phyloP scores from a whole-genome alignment of 2,113 vertebrate species.

The Colistium nudipinnis region DNA sequence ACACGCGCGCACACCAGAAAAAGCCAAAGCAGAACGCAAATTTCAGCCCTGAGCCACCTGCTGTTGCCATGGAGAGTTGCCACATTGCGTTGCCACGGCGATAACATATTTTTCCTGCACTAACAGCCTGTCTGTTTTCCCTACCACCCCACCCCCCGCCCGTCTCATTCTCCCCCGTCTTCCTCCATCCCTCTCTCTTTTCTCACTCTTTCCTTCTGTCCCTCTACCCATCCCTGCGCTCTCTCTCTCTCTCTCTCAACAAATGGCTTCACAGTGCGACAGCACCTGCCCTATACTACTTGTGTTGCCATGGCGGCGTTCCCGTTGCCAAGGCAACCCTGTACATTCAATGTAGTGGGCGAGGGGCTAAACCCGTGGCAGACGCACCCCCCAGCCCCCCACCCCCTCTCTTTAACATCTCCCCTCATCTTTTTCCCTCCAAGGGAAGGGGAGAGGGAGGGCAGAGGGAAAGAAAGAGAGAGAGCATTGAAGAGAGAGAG shows the following conservation, averaged over 20 bases:
- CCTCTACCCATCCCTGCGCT: conserved; percentile 13
- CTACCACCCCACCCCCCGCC: conserved; percentile 42
- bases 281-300: conserved; percentile 81
- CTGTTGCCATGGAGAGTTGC: conserved; percentile 86
- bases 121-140: conserved; percentile 88
- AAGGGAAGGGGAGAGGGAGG: conserved; percentile 2
- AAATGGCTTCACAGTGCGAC: conserved; percentile 86
- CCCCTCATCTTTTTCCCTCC: conserved; percentile 20
- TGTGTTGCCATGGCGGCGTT: conserved; percentile 81
- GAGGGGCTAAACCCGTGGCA: conserved; percentile 67
- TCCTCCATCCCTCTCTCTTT: conserved; percentile 1
- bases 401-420: neutral
- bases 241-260: conserved; percentile 64
- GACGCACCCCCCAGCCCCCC: conserved; percentile 22
- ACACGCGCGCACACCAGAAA: neutral
- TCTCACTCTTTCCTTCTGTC: conserved; percentile 14
- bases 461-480: neutral
- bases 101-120: conserved; percentile 87
- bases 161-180: neutral
- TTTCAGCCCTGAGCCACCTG: conserved; percentile 83
- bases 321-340: conserved; percentile 70
- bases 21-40: conserved; percentile 58
- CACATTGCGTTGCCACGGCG: conserved; percentile 87
- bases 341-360: conserved; percentile 72
- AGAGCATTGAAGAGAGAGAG: neutral